phyloP scores from a whole-genome alignment of 2,797 vertebrate species.

The Parauchenoglanis ngamensis region DNA sequence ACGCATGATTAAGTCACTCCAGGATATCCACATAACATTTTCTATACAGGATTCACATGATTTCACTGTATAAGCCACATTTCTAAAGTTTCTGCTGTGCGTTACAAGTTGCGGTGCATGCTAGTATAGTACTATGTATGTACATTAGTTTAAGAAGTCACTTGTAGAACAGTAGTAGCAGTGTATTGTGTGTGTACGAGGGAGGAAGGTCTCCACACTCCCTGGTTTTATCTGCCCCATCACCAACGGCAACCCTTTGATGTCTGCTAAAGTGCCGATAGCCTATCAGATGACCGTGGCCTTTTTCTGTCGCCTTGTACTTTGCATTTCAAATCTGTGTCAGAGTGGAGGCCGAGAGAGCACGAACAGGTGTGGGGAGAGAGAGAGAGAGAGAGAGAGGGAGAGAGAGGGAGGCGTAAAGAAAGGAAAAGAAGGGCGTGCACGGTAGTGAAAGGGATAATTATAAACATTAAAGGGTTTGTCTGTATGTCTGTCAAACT shows the following conservation, averaged over 20 bases:
- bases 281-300: slow-evolving; percentile 69
- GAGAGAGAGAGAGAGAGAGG: slow-evolving; percentile 28
- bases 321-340: slow-evolving; percentile 73
- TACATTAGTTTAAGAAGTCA: not conserved
- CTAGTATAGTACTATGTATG: not conserved
- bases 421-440: slow-evolving; percentile 16
- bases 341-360: slow-evolving; percentile 50
- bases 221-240: slow-evolving; percentile 34
- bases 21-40: not conserved
- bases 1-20: not conserved
- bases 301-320: slow-evolving; percentile 64
- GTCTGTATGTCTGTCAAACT: slow-evolving; percentile 10
- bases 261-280: slow-evolving; percentile 68
- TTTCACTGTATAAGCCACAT: not conserved
- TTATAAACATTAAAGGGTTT: slow-evolving; percentile 24
- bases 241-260: slow-evolving; percentile 63
- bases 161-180: not conserved
- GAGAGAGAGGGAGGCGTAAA: slow-evolving; percentile 13
- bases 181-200: slow-evolving; percentile 16
- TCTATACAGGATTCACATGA: not conserved
- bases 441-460: slow-evolving; percentile 17
- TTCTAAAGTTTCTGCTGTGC: not conserved
- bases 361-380: slow-evolving; percentile 27
- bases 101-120: not conserved
- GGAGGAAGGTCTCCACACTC: slow-evolving; percentile 51